A percentile compares a stretch with the other conserved stretches of the same genome.
phyloP scores from a whole-genome alignment of 1,140 invertebrate genomes.

The Drosophila littoralis region DNA sequence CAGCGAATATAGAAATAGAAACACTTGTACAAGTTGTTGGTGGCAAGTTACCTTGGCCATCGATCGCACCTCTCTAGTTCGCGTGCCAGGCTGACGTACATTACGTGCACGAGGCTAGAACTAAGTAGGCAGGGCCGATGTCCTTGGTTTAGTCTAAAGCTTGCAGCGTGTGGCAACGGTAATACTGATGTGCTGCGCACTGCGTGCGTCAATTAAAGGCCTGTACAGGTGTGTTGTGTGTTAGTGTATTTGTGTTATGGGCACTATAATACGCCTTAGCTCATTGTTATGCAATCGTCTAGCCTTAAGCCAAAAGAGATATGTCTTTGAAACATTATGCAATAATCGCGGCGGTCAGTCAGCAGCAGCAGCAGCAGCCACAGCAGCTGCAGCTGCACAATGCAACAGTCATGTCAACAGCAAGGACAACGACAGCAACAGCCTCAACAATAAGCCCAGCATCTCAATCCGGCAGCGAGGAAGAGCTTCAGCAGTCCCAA shows the following conservation, averaged over 20 bases:
- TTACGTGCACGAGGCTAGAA: constrained; percentile 20
- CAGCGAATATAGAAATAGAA: constrained; percentile 35
- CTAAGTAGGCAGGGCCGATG: constrained; percentile 29
- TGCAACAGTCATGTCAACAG: constrained; percentile 47
- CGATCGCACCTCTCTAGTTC: constrained; percentile 51
- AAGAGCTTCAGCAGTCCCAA: constrained; percentile 47
- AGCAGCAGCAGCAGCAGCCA: constrained; percentile 55
- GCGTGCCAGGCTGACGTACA: constrained; percentile 34
- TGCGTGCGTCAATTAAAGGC: constrained; percentile 4
- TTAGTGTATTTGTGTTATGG: constrained; percentile 46
- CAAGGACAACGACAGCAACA: constrained; percentile 38
- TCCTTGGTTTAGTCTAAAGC: constrained; percentile 57
- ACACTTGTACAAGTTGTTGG: constrained; percentile 29
- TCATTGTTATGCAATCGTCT: constrained; percentile 74
- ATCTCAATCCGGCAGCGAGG: constrained; percentile 42
- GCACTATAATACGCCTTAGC: constrained; percentile 42
- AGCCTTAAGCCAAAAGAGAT: constrained; percentile 50
- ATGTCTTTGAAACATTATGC: constrained; percentile 82
- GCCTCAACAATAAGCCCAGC: constrained; percentile 30
- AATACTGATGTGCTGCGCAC: constrained; percentile 8
- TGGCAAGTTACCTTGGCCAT: constrained; percentile 64
- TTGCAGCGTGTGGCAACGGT: constrained; percentile 34
- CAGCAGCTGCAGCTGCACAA: constrained; percentile 35
- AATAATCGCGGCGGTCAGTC: constrained; percentile 73
- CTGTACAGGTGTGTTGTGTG: constrained; percentile 9